A percentile compares a stretch with the other conserved stretches of the same genome.
Evolutionary conservation across 1,140 invertebrate genomes (phyloP).

Genomic region (Drosophila littoralis): DNA sequence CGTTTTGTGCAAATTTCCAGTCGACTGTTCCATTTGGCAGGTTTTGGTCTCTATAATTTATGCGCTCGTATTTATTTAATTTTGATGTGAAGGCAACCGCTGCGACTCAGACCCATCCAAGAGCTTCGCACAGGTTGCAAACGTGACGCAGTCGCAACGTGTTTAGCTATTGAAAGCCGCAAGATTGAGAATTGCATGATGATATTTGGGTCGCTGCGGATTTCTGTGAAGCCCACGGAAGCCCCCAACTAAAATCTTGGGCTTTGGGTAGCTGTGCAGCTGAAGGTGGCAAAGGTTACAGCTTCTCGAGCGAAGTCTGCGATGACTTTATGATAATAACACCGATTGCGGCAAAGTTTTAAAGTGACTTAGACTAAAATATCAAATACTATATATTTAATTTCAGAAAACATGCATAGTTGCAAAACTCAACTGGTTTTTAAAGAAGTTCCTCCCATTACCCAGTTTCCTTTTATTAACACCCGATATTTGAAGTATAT

Average conservation of each 20-base stretch:
- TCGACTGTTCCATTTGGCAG: slow-evolving; percentile 1
- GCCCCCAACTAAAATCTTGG: not conserved
- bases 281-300: slow-evolving; percentile 18
- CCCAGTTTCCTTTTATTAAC: too few species aligned
- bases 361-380: too few species aligned
- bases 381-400: too few species aligned
- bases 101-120: not conserved
- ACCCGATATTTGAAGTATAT: too few species aligned
- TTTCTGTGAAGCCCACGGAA: not conserved
- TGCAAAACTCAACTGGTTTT: too few species aligned
- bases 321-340: not conserved
- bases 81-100: slow-evolving; percentile 55
- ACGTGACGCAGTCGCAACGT: slow-evolving; percentile 9
- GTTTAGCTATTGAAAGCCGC: slow-evolving; percentile 35
- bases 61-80: slow-evolving; percentile 76
- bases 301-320: slow-evolving; percentile 4
- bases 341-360: too few species aligned
- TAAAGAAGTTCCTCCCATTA: too few species aligned
- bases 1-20: slow-evolving; percentile 72
- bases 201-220: slow-evolving; percentile 38
- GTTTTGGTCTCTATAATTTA: slow-evolving; percentile 56
- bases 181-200: slow-evolving; percentile 36
- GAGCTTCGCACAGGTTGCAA: slow-evolving; percentile 21
- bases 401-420: too few species aligned
- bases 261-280: not conserved